A percentile compares a stretch with the other conserved stretches of the same genome.
These are phyloP conservation scores for Lynx canadensis DNA, from an alignment of 2,113 vertebrate species.

Conservation along the genomic window DNA sequence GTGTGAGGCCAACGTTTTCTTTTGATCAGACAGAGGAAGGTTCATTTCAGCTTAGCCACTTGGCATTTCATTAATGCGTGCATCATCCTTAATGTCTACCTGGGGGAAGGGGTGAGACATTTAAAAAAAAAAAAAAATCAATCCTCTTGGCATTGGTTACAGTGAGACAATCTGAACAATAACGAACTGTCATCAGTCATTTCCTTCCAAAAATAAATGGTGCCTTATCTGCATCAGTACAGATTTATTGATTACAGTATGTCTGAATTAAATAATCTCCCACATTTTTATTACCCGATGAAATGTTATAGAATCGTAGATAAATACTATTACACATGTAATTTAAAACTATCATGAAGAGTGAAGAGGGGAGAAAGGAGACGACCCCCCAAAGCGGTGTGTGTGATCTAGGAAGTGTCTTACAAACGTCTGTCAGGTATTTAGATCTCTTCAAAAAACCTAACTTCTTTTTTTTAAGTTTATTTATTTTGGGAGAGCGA, in stretches of 20 bases:
- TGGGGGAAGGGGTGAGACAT: accelerated
- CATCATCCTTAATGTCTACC: not conserved
- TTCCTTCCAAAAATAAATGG: not conserved
- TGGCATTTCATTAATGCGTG: not conserved
- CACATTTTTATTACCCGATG: not conserved
- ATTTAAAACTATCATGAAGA: not conserved
- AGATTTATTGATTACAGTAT: not conserved
- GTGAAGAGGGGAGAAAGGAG: not conserved
- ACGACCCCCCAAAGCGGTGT: accelerated
- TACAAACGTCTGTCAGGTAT: not conserved
- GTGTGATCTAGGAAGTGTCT: accelerated
- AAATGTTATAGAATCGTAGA: not conserved
- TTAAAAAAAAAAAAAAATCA: too few relatives aligned
- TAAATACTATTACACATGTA: not conserved
- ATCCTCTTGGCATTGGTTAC: too few relatives aligned
- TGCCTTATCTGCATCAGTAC: accelerated
- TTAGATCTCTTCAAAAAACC: too few relatives aligned
- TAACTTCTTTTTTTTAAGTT: too few relatives aligned
- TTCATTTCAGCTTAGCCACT: not conserved
- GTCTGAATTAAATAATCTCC: not conserved
- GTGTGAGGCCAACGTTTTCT: not conserved
- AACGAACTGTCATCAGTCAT: not conserved
- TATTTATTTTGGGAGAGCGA: too few relatives aligned
- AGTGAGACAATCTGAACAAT: not conserved
- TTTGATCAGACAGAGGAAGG: too few relatives aligned